These are phyloP conservation scores for Onychomys torridus DNA, from an alignment of 2,797 vertebrate species.

Conservation along the genomic window DNA sequence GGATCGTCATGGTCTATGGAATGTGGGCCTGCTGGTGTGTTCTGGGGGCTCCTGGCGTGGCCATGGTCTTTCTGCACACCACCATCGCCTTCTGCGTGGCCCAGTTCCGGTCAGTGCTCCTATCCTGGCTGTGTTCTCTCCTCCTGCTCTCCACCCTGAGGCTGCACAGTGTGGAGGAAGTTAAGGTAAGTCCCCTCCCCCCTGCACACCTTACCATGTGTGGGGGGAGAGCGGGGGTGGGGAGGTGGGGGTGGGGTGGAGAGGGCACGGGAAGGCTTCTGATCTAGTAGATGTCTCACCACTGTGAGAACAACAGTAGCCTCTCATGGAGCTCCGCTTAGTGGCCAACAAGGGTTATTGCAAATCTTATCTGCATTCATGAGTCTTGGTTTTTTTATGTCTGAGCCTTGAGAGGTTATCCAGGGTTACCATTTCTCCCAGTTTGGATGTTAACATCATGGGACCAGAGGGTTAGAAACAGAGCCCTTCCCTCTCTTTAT, in stretches of 20 bases:
- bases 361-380: neutral
- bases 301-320: neutral
- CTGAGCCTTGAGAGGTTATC: neutral
- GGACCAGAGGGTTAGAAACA: neutral
- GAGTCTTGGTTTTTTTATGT: neutral
- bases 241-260: no score
- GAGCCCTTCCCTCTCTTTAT: neutral
- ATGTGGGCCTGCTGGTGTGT: constrained; percentile 91
- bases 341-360: neutral
- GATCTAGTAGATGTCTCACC: neutral
- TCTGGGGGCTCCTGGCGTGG: constrained; percentile 92
- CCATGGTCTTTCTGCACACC: constrained; percentile 91
- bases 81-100: constrained; percentile 92
- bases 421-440: neutral
- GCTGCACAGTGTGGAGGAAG: constrained; percentile 90
- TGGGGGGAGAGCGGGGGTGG: neutral
- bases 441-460: neutral
- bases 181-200: constrained; percentile 90
- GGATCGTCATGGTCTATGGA: constrained; percentile 91
- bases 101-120: constrained; percentile 88
- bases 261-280: no score
- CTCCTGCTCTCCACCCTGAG: constrained; percentile 93
- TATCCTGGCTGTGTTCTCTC: constrained; percentile 93
- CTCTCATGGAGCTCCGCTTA: constrained; percentile 14
- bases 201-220: fast-evolving